Conservation (phyloP, 2,888 invertebrate genomes). For the Pterobdella sp. region DNA sequence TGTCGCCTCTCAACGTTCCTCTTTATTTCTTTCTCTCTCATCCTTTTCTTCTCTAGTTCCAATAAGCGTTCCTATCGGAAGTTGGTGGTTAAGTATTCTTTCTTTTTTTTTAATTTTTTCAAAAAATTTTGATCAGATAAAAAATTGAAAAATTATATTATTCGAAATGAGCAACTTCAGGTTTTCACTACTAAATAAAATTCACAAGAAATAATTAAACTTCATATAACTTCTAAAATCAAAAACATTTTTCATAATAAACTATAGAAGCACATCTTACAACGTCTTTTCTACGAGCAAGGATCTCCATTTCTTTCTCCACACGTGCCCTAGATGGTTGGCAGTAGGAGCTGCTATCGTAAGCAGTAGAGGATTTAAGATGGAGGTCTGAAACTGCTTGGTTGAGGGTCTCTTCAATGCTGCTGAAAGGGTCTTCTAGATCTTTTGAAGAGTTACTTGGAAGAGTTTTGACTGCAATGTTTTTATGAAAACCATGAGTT, state of each 20-base stretch:
- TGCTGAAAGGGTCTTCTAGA: neutral
- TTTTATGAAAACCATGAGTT: no score
- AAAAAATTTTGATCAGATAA: no score
- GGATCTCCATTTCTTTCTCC: slow-evolving; percentile 5
- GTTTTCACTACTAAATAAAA: no score
- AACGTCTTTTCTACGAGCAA: neutral
- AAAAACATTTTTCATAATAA: no score
- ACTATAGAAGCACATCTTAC: neutral
- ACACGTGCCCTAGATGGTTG: neutral
- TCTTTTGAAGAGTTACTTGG: neutral
- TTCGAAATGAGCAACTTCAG: no score
- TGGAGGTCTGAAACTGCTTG: neutral
- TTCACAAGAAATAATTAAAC: no score
- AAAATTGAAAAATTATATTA: no score
- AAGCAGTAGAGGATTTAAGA: neutral
- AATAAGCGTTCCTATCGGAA: slow-evolving; percentile 61
- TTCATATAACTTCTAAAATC: no score
- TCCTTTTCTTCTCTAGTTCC: slow-evolving; percentile 72
- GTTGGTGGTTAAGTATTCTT: no score
- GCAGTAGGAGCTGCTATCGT: neutral
- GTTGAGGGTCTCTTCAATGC: slow-evolving; percentile 7
- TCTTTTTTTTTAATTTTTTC: no score
- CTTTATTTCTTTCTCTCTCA: slow-evolving; percentile 80
- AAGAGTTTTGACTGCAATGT: neutral
- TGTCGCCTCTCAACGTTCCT: slow-evolving; percentile 88